Percentiles rank a stretch among this genome's conserved stretches.
These are phyloP conservation scores for Alloscopus bannaensis DNA, from an alignment of 2,888 invertebrate genomes.

Conservation along the genomic window DNA sequence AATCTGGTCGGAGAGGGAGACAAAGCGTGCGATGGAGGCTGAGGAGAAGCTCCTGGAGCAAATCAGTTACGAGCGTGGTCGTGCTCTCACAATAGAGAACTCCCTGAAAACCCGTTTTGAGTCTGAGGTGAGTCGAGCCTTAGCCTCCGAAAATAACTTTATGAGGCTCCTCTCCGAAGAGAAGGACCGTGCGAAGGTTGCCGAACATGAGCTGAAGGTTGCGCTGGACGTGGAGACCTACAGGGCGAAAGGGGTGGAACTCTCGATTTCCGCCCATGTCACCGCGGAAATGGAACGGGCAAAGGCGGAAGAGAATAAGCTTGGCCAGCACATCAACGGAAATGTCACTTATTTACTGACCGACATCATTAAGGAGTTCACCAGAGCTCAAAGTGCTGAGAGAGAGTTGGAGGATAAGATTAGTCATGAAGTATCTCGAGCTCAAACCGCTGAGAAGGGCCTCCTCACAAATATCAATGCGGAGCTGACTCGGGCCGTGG, in stretches of 20 bases:
- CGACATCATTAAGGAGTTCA: constrained; percentile 51
- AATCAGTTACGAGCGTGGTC: constrained; percentile 35
- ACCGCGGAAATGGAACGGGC: constrained; percentile 40
- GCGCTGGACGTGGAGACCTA: constrained; percentile 48
- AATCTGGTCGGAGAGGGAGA: constrained; percentile 2
- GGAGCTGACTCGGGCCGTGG: constrained; percentile 38
- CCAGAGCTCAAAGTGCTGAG: constrained; percentile 46
- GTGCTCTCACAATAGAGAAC: constrained; percentile 27
- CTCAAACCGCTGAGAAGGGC: constrained; percentile 30
- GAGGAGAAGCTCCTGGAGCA: constrained; percentile 37
- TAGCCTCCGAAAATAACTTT: constrained; percentile 32
- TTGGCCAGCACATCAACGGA: constrained; percentile 30
- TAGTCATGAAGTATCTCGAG: constrained; percentile 29
- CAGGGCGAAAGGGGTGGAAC: constrained; percentile 55
- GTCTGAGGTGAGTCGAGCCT: constrained; percentile 37
- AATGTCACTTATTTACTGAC: constrained; percentile 30
- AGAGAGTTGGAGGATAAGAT: constrained; percentile 48
- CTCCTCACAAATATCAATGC: constrained; percentile 40
- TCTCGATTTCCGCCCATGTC: constrained; percentile 43
- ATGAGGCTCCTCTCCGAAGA: constrained; percentile 17
- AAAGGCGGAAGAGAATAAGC: constrained; percentile 27
- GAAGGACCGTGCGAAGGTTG: constrained; percentile 20
- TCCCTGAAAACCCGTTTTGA: constrained; percentile 34
- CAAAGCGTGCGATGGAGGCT: neutral
- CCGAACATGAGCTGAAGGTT: constrained; percentile 41